Conservation (phyloP, 1,140 invertebrate species). For the Meloidogyne floridensis region DNA sequence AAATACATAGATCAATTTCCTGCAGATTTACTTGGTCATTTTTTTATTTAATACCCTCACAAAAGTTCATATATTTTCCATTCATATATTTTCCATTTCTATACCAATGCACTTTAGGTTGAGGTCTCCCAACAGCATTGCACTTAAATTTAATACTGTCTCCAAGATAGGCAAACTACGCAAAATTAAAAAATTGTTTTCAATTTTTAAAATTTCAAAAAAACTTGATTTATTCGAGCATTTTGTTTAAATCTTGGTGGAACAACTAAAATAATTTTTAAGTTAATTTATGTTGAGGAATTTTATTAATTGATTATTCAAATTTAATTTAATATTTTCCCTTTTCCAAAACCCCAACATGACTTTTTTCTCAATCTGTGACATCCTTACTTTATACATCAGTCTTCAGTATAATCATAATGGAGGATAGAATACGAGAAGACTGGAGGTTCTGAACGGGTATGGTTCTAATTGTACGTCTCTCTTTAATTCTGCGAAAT, state of each 20-base stretch:
- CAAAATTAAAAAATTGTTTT: background rate
- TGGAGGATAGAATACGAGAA: too few relatives aligned
- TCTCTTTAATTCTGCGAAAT: too few relatives aligned
- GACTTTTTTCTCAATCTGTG: too few relatives aligned
- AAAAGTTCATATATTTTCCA: constrained; percentile 42
- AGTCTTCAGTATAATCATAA: too few relatives aligned
- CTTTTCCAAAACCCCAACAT: too few relatives aligned
- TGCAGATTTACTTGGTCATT: too few relatives aligned
- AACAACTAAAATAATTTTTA: constrained; percentile 21
- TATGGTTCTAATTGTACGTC: too few relatives aligned
- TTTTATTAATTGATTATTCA: background rate
- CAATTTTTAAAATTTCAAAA: background rate
- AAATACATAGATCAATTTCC: too few relatives aligned
- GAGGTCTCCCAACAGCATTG: constrained; percentile 50
- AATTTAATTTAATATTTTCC: too few relatives aligned
- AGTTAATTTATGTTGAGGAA: background rate
- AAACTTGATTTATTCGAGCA: constrained; percentile 44
- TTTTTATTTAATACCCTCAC: too few relatives aligned
- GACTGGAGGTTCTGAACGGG: too few relatives aligned
- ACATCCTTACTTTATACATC: too few relatives aligned
- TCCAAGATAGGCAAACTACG: constrained; percentile 47
- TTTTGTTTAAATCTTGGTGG: constrained; percentile 56
- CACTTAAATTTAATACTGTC: constrained; percentile 53
- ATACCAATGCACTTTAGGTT: constrained; percentile 57
- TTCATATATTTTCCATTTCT: constrained; percentile 52